Evolutionary conservation across 2,113 vertebrate species (phyloP).

Genomic region (Siniperca chuatsi): DNA sequence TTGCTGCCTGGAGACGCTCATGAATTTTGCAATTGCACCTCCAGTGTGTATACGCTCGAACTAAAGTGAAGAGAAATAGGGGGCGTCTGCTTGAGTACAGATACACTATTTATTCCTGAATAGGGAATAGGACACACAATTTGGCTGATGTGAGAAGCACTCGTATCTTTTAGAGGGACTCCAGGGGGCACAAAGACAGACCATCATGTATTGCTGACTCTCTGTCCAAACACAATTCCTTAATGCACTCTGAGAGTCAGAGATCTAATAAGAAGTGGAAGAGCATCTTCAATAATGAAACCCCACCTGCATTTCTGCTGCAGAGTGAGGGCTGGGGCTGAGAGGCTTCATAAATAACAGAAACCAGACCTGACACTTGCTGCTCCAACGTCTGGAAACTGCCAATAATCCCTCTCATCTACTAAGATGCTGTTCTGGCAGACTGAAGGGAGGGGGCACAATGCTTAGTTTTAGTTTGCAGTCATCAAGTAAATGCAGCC

Average conservation of each 20-base stretch:
- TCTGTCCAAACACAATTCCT: constrained; percentile 79
- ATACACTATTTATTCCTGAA: constrained; percentile 47
- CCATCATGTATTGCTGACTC: constrained; percentile 66
- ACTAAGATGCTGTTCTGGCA: constrained; percentile 64
- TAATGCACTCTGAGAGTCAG: constrained; percentile 81
- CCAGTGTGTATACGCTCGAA: constrained; percentile 6
- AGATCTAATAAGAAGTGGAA: constrained; percentile 83
- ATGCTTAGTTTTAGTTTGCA: constrained; percentile 55
- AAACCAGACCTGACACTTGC: constrained; percentile 74
- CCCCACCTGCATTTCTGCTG: constrained; percentile 76
- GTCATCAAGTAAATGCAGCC: constrained; percentile 63
- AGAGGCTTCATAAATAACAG: constrained; percentile 81
- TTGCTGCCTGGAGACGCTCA: constrained; percentile 52
- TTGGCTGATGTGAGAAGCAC: constrained; percentile 38
- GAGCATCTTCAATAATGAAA: constrained; percentile 83
- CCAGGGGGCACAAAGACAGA: constrained; percentile 45
- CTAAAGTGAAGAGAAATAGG: constrained; percentile 29
- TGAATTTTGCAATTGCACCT: constrained; percentile 65
- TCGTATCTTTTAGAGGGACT: constrained; percentile 38
- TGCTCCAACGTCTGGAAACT: constrained; percentile 73
- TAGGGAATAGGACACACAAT: constrained; percentile 36
- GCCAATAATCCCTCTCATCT: constrained; percentile 78
- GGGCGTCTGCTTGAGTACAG: constrained; percentile 31
- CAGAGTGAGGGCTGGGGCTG: constrained; percentile 65
- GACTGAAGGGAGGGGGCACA: constrained; percentile 23